Evolutionary conservation across 2,888 invertebrate genomes (phyloP).

Genomic region (Xanthia togata): DNA sequence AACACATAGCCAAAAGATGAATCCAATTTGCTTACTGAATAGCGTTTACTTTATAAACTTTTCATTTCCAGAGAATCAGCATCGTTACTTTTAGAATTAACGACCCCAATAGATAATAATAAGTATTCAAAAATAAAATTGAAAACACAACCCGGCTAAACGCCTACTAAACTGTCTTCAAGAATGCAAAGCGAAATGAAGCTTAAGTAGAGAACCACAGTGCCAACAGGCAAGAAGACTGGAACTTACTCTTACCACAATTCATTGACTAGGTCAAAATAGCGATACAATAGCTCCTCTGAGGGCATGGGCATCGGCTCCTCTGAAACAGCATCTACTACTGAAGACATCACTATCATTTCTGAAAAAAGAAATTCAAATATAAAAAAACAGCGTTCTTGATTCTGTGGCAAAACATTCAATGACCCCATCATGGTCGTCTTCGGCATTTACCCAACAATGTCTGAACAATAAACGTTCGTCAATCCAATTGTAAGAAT

Average conservation of each 20-base stretch:
- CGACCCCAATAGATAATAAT: not conserved
- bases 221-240: conserved; percentile 62
- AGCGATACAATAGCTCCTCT: conserved; percentile 79
- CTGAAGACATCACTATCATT: conserved; percentile 84
- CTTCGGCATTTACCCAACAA: not conserved
- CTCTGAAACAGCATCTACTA: conserved; percentile 77
- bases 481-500: not conserved
- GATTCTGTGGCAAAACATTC: not conserved
- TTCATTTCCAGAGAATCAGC: not conserved
- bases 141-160: not conserved
- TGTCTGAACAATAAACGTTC: not conserved
- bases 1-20: conserved; percentile 39
- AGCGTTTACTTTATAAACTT: not conserved
- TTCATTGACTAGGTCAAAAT: conserved; percentile 83
- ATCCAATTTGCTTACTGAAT: conserved; percentile 4
- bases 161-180: conserved; percentile 1
- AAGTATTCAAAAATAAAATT: not conserved
- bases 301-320: conserved; percentile 82
- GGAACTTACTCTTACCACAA: conserved; percentile 80
- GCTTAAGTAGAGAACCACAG: conserved; percentile 39
- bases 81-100: not conserved
- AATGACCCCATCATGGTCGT: no score
- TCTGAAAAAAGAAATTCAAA: conserved; percentile 80
- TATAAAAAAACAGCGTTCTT: conserved; percentile 24
- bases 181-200: conserved; percentile 52